Evolutionary conservation across 2,888 invertebrate species (phyloP), one percentile per base, ranked within the genome.

Genomic region (Hypolimnas misippus): DNA sequence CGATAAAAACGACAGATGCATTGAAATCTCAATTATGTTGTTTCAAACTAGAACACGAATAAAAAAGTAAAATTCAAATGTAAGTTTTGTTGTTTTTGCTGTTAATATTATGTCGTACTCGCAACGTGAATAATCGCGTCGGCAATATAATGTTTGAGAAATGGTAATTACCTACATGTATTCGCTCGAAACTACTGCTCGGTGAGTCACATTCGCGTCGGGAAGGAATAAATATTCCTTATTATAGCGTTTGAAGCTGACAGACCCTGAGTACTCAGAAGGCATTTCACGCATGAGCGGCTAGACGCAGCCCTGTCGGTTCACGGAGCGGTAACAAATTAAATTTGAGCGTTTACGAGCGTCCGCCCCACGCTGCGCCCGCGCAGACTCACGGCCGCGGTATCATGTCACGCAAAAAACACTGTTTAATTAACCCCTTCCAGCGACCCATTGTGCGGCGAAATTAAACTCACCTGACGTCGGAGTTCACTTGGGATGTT

Each of bases 311-410:
- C 53, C 59, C 59, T 60, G 59, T 60, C 59, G 52, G 52, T 29
- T 44, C 54, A 29, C 17, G 54, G n/a, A 55, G 38, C 57, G 62
- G 40, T 58, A 65, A 62, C 62, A 62, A 62, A 62, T 62, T 65
- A 56, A 65, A 62, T 53, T 46, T 59, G 52, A 65, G 21, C 62
- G 62, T 65, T 65, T 59, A 62, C 62, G 58, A 59, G 62, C 63
- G 40, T 19, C 51, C 19, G 51, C 46, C 35, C 52, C 29, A 33
- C 46, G 31, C 12, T 35, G 29, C 60, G 31, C 44, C 35, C 44
- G 31, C 58, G 12, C 25, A 16, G 49, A 17, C 21, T 19, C 60
- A 38, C 44, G 14, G 49, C 49, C 56, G 21, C 55, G 29, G 44
- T 59, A 53, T 53, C 64, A 53, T 54, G 33, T 49, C 58, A 49